phyloP scores from a whole-genome alignment of 2,113 vertebrate species.

The Cariama cristata region DNA sequence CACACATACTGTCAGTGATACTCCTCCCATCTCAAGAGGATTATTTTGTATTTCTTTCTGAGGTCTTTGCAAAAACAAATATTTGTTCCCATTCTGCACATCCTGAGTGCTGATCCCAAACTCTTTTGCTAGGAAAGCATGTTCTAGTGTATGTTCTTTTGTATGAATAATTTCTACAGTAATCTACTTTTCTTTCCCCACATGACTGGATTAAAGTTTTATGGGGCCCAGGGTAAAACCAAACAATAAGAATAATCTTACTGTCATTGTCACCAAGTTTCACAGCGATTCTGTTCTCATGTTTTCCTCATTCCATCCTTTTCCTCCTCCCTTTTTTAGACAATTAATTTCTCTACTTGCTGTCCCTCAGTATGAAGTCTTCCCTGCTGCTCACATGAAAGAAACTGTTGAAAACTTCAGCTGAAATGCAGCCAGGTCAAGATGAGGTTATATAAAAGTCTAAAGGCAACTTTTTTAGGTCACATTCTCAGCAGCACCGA shows the following conservation, averaged over 20 bases:
- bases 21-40: conserved; percentile 57
- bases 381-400: conserved; percentile 67
- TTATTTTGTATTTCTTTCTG: conserved; percentile 6
- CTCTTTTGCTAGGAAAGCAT: conserved; percentile 1
- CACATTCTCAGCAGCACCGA: conserved; percentile 25
- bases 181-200: conserved; percentile 66
- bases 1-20: conserved; percentile 12
- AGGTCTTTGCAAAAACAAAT: conserved; percentile 10
- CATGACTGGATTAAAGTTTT: conserved; percentile 72
- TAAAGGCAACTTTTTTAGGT: conserved; percentile 64
- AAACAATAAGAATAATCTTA: conserved; percentile 51
- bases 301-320: conserved; percentile 42
- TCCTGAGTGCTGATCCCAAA: neutral
- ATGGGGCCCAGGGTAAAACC: conserved; percentile 50
- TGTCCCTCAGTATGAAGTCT: conserved; percentile 53
- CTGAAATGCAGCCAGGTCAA: conserved; percentile 66
- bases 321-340: conserved; percentile 28
- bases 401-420: conserved; percentile 63
- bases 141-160: neutral
- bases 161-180: conserved; percentile 32
- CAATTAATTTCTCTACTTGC: conserved; percentile 46
- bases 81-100: neutral
- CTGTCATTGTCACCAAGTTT: conserved; percentile 44
- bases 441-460: conserved; percentile 67
- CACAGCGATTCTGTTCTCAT: neutral